Evolutionary conservation across 2,113 vertebrate species (phyloP).

Genomic region (Tragelaphus strepsiceros): DNA sequence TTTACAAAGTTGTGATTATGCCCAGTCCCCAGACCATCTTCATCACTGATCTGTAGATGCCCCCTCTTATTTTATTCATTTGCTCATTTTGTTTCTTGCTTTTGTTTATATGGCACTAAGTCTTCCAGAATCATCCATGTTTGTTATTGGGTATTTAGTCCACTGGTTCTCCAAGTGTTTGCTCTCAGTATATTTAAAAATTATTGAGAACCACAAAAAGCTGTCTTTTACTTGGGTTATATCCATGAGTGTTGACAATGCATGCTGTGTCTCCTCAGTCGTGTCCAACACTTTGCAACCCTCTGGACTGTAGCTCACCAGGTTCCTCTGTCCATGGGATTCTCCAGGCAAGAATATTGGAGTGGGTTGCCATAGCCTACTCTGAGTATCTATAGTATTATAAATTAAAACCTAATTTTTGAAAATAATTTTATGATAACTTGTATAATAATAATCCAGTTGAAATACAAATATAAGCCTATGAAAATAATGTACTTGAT

Average conservation of each 20-base stretch:
- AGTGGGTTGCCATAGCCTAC: not conserved
- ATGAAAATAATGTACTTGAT: not conserved
- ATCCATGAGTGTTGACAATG: not conserved
- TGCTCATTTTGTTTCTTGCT: not conserved
- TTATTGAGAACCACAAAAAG: not conserved
- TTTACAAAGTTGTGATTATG: rapidly evolving
- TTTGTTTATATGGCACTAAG: not conserved
- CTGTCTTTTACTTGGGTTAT: not conserved
- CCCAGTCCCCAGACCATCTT: rapidly evolving
- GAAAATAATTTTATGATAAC: not conserved
- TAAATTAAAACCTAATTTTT: not conserved
- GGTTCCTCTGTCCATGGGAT: not conserved
- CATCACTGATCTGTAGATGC: too few species aligned
- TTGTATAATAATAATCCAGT: not conserved
- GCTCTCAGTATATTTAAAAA: not conserved
- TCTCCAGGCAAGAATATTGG: not conserved
- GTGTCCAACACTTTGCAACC: rapidly evolving
- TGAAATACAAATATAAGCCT: not conserved
- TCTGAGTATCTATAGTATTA: not conserved
- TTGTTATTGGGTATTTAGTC: not conserved
- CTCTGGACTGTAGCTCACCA: not conserved
- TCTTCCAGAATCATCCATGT: too few species aligned
- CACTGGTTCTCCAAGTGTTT: not conserved
- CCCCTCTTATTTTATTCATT: not conserved
- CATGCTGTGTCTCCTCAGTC: not conserved